Evolutionary conservation across 2,888 invertebrate genomes (phyloP).

Genomic region (Acholoe squamosa): DNA sequence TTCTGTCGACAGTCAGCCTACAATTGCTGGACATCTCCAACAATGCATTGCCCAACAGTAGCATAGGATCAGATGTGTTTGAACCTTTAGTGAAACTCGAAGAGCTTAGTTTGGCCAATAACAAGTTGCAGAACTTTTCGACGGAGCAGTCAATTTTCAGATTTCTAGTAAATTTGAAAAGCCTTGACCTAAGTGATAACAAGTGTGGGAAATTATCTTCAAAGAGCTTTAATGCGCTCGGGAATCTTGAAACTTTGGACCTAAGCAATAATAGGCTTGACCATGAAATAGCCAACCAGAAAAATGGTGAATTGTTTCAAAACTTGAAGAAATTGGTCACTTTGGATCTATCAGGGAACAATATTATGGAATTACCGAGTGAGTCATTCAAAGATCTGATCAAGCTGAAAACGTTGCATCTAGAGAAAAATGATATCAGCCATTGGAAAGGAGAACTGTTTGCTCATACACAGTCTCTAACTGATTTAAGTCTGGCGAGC

Average conservation of each 20-base stretch:
- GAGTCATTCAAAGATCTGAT: background rate
- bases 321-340: background rate
- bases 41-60: slow-evolving; percentile 16
- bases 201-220: background rate
- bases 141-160: background rate
- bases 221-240: background rate
- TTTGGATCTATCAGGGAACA: slow-evolving; percentile 4
- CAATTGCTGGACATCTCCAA: background rate
- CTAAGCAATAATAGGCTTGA: background rate
- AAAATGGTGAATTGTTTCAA: background rate
- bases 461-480: background rate
- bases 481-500: background rate
- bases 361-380: background rate
- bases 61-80: slow-evolving; percentile 13
- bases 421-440: background rate
- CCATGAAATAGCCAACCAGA: background rate
- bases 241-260: background rate
- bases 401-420: background rate
- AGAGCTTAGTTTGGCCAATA: background rate
- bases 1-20: background rate
- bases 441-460: slow-evolving; percentile 2
- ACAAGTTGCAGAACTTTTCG: background rate
- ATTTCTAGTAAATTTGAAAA: background rate
- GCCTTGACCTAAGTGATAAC: slow-evolving; percentile 12
- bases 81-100: background rate